These are phyloP conservation scores for Peromyscus leucopus DNA, from an alignment of 2,113 vertebrate genomes.

Conservation along the genomic window DNA sequence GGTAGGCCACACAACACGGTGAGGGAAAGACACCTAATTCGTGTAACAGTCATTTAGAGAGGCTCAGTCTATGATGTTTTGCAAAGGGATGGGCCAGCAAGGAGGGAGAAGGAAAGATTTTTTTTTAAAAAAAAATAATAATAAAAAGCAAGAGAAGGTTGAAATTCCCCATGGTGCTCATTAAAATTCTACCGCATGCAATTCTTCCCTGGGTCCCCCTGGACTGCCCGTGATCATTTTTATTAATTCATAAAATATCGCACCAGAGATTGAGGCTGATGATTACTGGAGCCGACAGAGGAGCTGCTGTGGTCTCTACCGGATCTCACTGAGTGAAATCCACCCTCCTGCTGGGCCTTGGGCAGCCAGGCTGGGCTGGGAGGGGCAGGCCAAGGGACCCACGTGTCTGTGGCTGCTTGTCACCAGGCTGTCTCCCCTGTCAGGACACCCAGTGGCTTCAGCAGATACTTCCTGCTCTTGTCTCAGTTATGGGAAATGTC, in stretches of 20 bases:
- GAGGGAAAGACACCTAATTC: conserved; percentile 88
- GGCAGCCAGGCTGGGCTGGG: not conserved
- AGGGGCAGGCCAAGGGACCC: not conserved
- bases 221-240: conserved; percentile 87
- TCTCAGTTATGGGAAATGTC: conserved; percentile 3
- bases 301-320: conserved; percentile 83
- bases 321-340: not conserved
- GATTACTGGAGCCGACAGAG: conserved; percentile 88
- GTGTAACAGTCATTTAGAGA: conserved; percentile 88
- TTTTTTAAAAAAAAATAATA: conserved; percentile 37
- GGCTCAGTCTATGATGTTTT: conserved; percentile 23
- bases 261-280: conserved; percentile 86
- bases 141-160: conserved; percentile 50
- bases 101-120: conserved; percentile 49
- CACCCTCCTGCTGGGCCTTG: conserved; percentile 66
- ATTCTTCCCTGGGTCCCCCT: conserved; percentile 80
- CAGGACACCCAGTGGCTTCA: not conserved
- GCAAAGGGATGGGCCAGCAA: not conserved
- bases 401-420: not conserved
- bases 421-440: not conserved
- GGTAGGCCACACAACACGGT: conserved; percentile 86
- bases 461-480: not conserved
- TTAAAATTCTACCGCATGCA: conserved; percentile 87
- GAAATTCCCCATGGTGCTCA: conserved; percentile 90
- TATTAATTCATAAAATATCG: conserved; percentile 91